Percentiles rank a stretch among this genome's conserved stretches.
These are phyloP conservation scores for Trochalopteron elliotii DNA, from an alignment of 2,113 vertebrate genomes.

Conservation along the genomic window DNA sequence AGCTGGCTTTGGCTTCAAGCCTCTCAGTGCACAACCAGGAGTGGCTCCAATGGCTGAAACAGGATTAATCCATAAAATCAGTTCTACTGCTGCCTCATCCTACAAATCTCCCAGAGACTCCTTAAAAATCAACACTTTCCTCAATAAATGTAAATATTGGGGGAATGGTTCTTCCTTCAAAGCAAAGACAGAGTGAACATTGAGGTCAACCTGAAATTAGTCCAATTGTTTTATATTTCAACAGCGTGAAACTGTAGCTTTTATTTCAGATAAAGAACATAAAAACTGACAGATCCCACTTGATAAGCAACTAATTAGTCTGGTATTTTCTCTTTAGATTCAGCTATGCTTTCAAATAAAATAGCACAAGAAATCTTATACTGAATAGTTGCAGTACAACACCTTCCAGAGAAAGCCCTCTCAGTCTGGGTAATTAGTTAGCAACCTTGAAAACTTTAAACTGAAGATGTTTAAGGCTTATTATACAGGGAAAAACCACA, in stretches of 20 bases:
- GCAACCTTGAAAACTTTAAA: constrained; percentile 13
- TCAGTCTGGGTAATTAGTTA: constrained; percentile 1
- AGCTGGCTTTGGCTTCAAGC: neutral
- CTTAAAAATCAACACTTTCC: neutral
- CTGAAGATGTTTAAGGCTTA: neutral
- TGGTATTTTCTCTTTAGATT: neutral
- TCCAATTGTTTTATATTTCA: neutral
- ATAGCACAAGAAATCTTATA: neutral
- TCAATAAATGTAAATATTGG: neutral
- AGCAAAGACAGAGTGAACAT: neutral
- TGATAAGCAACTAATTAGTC: neutral
- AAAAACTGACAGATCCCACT: neutral
- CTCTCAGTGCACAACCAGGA: neutral
- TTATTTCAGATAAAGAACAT: neutral
- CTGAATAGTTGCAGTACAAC: neutral
- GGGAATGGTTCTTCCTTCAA: neutral
- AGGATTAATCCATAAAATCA: neutral
- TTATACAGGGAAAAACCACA: neutral
- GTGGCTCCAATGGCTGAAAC: neutral
- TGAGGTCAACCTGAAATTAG: neutral
- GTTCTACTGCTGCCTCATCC: neutral
- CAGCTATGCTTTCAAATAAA: neutral
- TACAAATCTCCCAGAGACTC: neutral
- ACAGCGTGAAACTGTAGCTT: neutral
- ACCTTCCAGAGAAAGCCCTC: neutral